Evolutionary conservation across 1,140 invertebrate genomes (phyloP).

Genomic region (Brachionus sp.): DNA sequence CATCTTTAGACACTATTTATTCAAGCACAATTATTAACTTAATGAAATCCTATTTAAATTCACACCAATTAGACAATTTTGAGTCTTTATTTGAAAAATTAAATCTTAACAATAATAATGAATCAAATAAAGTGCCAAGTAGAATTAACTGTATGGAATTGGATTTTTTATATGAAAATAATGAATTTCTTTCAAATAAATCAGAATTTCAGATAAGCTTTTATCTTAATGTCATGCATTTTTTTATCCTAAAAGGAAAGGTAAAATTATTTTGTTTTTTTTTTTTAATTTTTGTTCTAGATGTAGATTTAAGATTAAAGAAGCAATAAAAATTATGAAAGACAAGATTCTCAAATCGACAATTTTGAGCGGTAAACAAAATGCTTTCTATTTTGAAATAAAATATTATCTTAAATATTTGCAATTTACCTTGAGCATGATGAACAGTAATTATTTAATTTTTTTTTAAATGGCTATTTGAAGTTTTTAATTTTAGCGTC

Average conservation of each 20-base stretch:
- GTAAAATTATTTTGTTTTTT: neutral
- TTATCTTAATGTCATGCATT: constrained; percentile 20
- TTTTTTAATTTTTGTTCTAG: neutral
- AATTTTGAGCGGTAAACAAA: constrained; percentile 13
- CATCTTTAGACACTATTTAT: neutral
- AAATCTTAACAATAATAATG: neutral
- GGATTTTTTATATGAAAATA: neutral
- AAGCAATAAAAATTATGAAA: constrained; percentile 28
- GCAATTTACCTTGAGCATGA: constrained; percentile 13
- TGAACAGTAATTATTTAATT: constrained; percentile 1
- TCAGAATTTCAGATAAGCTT: neutral
- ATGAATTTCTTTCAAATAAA: neutral
- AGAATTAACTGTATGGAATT: neutral
- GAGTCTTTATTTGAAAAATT: neutral
- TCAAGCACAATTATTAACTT: neutral
- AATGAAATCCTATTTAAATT: constrained; percentile 29
- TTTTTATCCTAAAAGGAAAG: constrained; percentile 10
- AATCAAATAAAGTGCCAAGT: neutral
- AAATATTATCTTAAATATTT: constrained; percentile 30
- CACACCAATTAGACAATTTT: neutral
- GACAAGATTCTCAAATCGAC: neutral
- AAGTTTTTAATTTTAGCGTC: neutral
- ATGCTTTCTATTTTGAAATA: neutral
- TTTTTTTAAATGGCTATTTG: neutral
- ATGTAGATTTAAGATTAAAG: neutral